Base-by-base conservation (phyloP, 2,888 invertebrate species). In the Omphaloscelis lunosa region DNA sequence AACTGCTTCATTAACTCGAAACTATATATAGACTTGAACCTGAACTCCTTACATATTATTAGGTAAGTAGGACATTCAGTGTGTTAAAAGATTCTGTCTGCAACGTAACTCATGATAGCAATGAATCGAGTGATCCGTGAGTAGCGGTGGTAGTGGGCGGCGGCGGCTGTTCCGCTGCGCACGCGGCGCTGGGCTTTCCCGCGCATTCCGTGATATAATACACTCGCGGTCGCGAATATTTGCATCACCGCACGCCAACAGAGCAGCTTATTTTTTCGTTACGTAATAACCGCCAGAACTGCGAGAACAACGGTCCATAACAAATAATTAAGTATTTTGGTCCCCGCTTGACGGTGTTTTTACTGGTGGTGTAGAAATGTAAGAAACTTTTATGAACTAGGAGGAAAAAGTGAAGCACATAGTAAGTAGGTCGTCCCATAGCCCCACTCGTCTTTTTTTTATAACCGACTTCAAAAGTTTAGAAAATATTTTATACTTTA, bases 171-270 rank as follows among this genome's bases (percentile, higher is more conserved):
- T 65, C n/a, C 58, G 58, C 34, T 27, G 79, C 51, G 79, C 79
- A 67, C 63, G 75, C 75, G 74, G 62, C 62, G 12, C 65, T 84
- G 86, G 87, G 82, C 76, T 87, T 87, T 86, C 82, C 88, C 83
- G 71, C 59, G 62, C 84, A 80, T 80, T 80, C 80, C 77, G 53
- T 67, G 34, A 53, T 48, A 51, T 83, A 83, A 56, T 83, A 83
- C 86, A 86, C 77, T 84, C 61, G 79, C 70, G 73, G 68, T 61
- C 76, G 53, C 61, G 27, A 73, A 70, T 75, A 77, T 68, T 79
- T 67, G 72, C 61, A 72, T 56, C 34, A 73, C 45, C 45, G 72
- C 72, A n/a, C 56, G 41, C 39, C 23, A 12, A 39, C 23, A 17
- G 12, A 48, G 45, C 53, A 66, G 17, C 48, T 63, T 59, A 41